Conservation (phyloP, 1,140 invertebrate genomes). For the Probaryconus sp. region DNA sequence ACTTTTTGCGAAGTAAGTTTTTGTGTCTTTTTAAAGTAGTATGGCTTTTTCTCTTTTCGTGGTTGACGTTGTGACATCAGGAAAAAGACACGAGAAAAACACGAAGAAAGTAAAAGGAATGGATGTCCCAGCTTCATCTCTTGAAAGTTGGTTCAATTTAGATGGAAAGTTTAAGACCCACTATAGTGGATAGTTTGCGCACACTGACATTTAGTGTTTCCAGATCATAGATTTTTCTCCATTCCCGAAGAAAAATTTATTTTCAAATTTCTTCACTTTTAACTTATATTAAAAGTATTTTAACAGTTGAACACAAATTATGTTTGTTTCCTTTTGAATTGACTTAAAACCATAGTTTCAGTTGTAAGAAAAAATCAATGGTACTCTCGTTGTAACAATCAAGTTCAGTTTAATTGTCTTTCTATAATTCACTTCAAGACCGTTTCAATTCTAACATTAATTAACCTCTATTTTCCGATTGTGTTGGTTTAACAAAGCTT, state of each 20-base stretch:
- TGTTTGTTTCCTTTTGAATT: constrained; percentile 18
- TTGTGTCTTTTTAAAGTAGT: constrained; percentile 31
- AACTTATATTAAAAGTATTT: constrained; percentile 10
- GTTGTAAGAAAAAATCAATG: constrained; percentile 18
- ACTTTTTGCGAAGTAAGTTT: constrained; percentile 27
- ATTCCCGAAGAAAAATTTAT: constrained; percentile 40
- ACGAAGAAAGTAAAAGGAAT: constrained; percentile 56
- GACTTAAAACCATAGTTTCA: constrained; percentile 8
- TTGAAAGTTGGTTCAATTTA: constrained; percentile 61
- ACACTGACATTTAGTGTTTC: constrained; percentile 50
- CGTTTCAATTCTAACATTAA: constrained; percentile 9
- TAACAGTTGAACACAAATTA: constrained; percentile 25
- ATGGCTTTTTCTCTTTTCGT: constrained; percentile 16
- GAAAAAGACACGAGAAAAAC: constrained; percentile 49
- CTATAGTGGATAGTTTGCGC: constrained; percentile 43
- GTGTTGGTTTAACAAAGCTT: constrained; percentile 36
- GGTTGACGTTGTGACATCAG: constrained; percentile 53
- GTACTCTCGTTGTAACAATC: constrained; percentile 7
- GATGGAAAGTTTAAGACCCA: constrained; percentile 57
- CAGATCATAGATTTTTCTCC: constrained; percentile 42
- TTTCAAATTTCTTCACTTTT: constrained; percentile 29
- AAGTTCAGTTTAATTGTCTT: constrained; percentile 34
- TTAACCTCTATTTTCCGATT: constrained; percentile 28
- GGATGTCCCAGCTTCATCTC: constrained; percentile 48
- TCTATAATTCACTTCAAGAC: constrained; percentile 12